These are phyloP conservation scores for Malurus cyaneus DNA, from an alignment of 2,113 vertebrate species.

Conservation along the genomic window DNA sequence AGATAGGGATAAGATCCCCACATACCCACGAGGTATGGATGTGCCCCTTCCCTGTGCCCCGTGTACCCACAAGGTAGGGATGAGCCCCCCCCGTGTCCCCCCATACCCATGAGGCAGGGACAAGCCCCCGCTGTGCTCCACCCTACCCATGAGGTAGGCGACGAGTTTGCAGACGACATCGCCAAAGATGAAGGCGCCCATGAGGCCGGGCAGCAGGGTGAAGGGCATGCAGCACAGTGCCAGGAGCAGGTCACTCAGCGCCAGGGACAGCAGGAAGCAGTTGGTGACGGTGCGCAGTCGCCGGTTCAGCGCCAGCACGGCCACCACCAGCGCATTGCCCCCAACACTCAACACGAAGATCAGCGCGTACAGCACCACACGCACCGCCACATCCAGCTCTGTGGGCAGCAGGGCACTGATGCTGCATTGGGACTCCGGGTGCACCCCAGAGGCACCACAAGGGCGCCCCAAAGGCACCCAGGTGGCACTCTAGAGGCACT, in stretches of 20 bases:
- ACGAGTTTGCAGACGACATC: slow-evolving; percentile 89
- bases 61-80: rapidly evolving
- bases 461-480: neutral
- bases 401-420: neutral
- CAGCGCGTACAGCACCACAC: slow-evolving; percentile 84
- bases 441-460: neutral
- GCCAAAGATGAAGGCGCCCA: slow-evolving; percentile 94
- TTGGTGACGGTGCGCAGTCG: slow-evolving; percentile 94
- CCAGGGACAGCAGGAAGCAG: slow-evolving; percentile 92
- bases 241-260: slow-evolving; percentile 93
- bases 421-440: neutral
- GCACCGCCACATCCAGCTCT: slow-evolving; percentile 84
- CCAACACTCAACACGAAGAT: slow-evolving; percentile 90
- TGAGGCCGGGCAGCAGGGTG: slow-evolving; percentile 90
- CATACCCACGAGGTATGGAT: rapidly evolving
- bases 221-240: slow-evolving; percentile 95
- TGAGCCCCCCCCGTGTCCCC: too few species aligned
- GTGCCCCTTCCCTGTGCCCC: neutral
- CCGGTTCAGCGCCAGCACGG: slow-evolving; percentile 87
- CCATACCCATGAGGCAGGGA: neutral
- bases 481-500: neutral
- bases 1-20: neutral
- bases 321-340: slow-evolving; percentile 90
- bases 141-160: slow-evolving; percentile 93
- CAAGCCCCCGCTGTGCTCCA: neutral